Base-by-base conservation (phyloP, 2,113 vertebrate species). In the Poecilia latipinna region DNA sequence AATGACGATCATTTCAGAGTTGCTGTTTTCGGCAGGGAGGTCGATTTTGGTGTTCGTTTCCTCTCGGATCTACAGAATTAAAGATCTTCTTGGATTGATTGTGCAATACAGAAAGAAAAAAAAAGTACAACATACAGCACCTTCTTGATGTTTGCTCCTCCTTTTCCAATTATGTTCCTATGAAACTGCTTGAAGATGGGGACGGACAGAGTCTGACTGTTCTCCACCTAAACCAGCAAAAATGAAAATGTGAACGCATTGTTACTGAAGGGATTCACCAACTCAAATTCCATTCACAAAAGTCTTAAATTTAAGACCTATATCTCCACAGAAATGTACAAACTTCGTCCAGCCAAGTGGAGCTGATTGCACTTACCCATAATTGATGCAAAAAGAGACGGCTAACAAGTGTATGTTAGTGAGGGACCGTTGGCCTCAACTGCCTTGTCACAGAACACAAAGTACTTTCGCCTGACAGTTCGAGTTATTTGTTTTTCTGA, bases 101-200 rank as follows among this genome's bases (percentile, higher is more conserved):
- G 2, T 5, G n/a, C 2, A 11, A 17, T 70, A 0, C 10, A 37
- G 10, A 12, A 37, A 35, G 37, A 26, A 8, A 3, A 7, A 7
- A 3, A 48, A 4, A 5, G 3, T 37, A 1, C 33, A 61, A 12
- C 15, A 32, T 4, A 22, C 8, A n/a, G 39, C 68, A 98, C 98
- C 96, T 99, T 99, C 87, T 99, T 99, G 74, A 99, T 99, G 85
- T 99, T 99, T 60, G 97, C 96, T 19, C 98, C 98, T 90, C 98
- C 98, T 95, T 99, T 99, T 66, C 98, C 98, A 92, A 99, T 99
- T 65, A 99, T 99, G 90, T 99, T 99, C 93, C 98, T 99, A 91
- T 99, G 98, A 87, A 99, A 99, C 83, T 99, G 98, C 89, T 99
- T 99, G 91, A 99, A 99, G 94, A 99, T 99, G 2, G 98, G 98